phyloP scores from a whole-genome alignment of 2,113 vertebrate species.

The Bujurquina vittata region DNA sequence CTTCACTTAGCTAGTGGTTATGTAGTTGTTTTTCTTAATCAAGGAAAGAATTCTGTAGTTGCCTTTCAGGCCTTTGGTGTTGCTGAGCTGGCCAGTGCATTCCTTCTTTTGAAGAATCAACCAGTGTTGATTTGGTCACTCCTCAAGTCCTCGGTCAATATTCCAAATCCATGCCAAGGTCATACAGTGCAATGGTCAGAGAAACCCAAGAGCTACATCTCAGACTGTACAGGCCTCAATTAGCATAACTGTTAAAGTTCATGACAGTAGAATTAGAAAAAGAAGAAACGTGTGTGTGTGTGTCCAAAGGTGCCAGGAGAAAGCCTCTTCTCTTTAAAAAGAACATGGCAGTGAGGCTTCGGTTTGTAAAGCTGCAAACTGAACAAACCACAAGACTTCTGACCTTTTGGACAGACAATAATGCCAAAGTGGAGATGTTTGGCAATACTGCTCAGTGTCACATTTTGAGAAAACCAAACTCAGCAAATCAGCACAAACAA shows the following conservation, averaged over 20 bases:
- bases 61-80: background rate
- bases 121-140: background rate
- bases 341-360: background rate
- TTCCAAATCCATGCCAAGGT: background rate
- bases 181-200: no score
- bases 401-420: background rate
- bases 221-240: no score
- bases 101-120: no score
- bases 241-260: no score
- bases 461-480: background rate
- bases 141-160: background rate
- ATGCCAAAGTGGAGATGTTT: background rate
- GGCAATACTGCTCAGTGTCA: background rate
- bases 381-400: background rate
- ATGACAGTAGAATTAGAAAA: no score
- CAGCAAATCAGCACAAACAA: background rate
- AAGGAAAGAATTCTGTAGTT: background rate
- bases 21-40: background rate
- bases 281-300: background rate
- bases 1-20: background rate
- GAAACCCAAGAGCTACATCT: no score
- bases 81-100: no score
- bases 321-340: background rate
- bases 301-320: background rate
- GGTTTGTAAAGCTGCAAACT: background rate